Evolutionary conservation across 2,113 vertebrate genomes (phyloP).

Genomic region (Pongo abelii): DNA sequence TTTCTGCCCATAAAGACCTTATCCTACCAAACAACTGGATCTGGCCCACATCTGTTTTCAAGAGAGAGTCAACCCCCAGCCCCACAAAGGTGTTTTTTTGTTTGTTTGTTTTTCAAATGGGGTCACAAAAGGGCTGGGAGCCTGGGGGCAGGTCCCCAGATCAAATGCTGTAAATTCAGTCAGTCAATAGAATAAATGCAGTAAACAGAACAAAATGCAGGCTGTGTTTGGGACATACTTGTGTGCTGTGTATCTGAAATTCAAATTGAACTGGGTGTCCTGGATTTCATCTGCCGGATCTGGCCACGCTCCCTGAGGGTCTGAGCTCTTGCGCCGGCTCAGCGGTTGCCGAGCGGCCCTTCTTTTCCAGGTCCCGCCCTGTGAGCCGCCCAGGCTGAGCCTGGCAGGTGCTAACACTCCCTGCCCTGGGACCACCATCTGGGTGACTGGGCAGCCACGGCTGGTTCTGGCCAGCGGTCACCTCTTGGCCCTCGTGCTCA

Average conservation of each 20-base stretch:
- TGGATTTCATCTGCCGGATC: rapidly evolving
- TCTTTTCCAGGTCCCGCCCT: background rate
- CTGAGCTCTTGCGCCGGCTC: background rate
- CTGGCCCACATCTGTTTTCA: background rate
- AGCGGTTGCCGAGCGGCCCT: rapidly evolving
- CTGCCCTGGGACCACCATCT: background rate
- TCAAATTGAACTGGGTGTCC: background rate
- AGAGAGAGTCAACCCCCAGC: rapidly evolving
- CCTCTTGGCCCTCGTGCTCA: background rate
- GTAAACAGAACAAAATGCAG: background rate
- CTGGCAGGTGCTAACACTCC: background rate
- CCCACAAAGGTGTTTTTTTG: background rate
- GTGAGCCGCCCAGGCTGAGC: background rate
- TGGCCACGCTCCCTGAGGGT: background rate
- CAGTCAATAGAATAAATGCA: rapidly evolving
- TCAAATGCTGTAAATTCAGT: background rate
- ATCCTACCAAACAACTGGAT: rapidly evolving
- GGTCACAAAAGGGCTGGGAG: too few relatives aligned
- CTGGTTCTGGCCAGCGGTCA: background rate
- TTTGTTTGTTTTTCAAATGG: background rate
- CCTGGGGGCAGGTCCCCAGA: too few relatives aligned
- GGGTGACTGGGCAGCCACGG: rapidly evolving
- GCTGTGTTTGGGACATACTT: rapidly evolving
- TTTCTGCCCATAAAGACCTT: too few relatives aligned
- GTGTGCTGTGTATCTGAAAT: background rate